Conservation (phyloP, 1,140 invertebrate genomes). For the Paralvinella palmiformis region DNA sequence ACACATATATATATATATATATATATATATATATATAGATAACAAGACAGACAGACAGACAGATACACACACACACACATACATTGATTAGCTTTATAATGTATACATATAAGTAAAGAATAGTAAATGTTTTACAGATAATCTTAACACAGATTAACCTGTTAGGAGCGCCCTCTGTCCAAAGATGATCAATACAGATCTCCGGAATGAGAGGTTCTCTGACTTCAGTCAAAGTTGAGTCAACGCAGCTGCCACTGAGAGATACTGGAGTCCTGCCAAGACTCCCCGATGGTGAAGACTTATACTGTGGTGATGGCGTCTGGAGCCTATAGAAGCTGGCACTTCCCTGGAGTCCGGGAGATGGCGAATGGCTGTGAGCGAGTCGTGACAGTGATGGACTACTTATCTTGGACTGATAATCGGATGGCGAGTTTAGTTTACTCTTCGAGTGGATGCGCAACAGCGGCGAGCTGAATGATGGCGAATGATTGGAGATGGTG, state of each 20-base stretch:
- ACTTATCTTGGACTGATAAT: too few relatives aligned
- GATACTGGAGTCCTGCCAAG: background rate
- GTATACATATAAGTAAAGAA: too few relatives aligned
- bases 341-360: conserved; percentile 29
- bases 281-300: background rate
- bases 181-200: conserved; percentile 79
- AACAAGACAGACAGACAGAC: too few relatives aligned
- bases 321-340: conserved; percentile 32
- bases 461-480: background rate
- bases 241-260: background rate
- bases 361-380: too few relatives aligned
- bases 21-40: too few relatives aligned
- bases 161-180: conserved; percentile 69
- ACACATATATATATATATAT: too few relatives aligned
- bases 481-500: background rate
- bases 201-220: conserved; percentile 72
- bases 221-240: conserved; percentile 27
- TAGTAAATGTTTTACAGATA: too few relatives aligned
- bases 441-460: background rate
- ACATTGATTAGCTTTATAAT: too few relatives aligned
- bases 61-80: too few relatives aligned
- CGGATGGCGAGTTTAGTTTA: too few relatives aligned
- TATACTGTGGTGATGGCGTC: conserved; percentile 25
- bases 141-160: too few relatives aligned
- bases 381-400: too few relatives aligned